Base-by-base conservation (phyloP, 1,140 invertebrate species). In the Caerostris darwini region DNA sequence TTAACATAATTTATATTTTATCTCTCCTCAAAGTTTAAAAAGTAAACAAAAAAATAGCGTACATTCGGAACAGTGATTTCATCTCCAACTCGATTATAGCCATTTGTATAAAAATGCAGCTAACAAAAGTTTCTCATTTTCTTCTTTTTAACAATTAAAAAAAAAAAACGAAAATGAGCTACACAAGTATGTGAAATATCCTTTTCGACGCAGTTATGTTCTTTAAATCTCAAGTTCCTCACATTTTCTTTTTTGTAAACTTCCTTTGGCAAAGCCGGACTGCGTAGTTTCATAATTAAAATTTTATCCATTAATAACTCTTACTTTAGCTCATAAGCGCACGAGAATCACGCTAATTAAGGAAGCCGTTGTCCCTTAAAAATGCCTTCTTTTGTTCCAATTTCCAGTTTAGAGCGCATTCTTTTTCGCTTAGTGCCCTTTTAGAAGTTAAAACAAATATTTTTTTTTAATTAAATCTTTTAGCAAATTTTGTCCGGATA, bases 271-370 rank as follows among this genome's bases (percentile, higher is more conserved):
- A 34, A 34, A 34, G 34, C 34, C 34, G 34, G 34, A 34, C 34
- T 34, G 34, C 34, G 2, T 34, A 34, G 71, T 77, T 77, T 77
- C 71, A 77, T 77, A 77, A 77, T 77, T 77, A 77, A 77, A 77
- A 77, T 77, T 71, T 12, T 50, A 77, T 5, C 71, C 50, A 77
- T 77, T 77, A 50, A 50, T 53, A 77, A 34, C 4, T 50, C 34
- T 53, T 53, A 10, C 34, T 50, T 77, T 50, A 34, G 10, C 10
- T 50, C 71, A 50, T 53, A 50, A 77, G 34, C 34, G 34, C 12
- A 34, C 5, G 53, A 77, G 50, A 77, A 50, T 53, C 12, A 50
- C 7, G 34, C 10, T 77, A 77, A 77, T 77, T 77, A 77, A 34
- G 71, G 34, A 77, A 53, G 50, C 34, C 53, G 71, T 77, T 53